Evolutionary conservation across 1,140 invertebrate genomes (phyloP).

Genomic region (Aporrectodea caliginosa): DNA sequence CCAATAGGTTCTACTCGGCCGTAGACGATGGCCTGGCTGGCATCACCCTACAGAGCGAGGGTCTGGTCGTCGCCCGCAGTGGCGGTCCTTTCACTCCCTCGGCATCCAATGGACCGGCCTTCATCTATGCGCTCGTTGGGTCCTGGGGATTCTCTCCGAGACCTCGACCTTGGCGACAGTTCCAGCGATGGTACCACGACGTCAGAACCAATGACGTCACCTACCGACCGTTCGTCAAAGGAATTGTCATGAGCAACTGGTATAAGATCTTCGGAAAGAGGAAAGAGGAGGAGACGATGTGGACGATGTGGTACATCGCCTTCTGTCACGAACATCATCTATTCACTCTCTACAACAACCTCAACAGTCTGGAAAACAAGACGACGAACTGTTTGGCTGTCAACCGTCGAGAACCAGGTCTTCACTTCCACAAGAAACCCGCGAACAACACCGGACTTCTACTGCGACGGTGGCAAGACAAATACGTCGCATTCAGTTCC

Average conservation of each 20-base stretch:
- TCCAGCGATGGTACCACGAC: conserved; percentile 9
- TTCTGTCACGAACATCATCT: conserved; percentile 21
- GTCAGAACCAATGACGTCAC: neutral
- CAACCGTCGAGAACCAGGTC: conserved; percentile 24
- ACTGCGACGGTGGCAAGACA: neutral
- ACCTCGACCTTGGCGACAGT: conserved; percentile 13
- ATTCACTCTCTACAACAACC: conserved; percentile 21
- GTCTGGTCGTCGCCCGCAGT: conserved; percentile 5
- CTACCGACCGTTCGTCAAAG: neutral
- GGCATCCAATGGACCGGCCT: conserved; percentile 10
- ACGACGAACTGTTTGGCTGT: conserved; percentile 11
- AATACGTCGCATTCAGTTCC: neutral
- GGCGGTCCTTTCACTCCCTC: conserved; percentile 9
- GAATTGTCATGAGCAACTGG: conserved; percentile 20
- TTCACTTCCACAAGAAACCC: conserved; percentile 15
- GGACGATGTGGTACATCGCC: conserved; percentile 31
- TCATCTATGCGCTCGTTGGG: conserved; percentile 22
- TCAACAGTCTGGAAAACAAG: conserved; percentile 1
- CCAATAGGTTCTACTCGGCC: conserved; percentile 34
- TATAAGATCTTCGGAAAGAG: conserved; percentile 13
- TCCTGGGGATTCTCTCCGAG: conserved; percentile 31
- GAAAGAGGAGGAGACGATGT: conserved; percentile 23
- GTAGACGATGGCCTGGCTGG: neutral
- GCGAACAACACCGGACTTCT: neutral
- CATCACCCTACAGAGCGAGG: conserved; percentile 18